These are phyloP conservation scores for Pseudochromis fuscus DNA, from an alignment of 2,797 vertebrate species.

Conservation along the genomic window DNA sequence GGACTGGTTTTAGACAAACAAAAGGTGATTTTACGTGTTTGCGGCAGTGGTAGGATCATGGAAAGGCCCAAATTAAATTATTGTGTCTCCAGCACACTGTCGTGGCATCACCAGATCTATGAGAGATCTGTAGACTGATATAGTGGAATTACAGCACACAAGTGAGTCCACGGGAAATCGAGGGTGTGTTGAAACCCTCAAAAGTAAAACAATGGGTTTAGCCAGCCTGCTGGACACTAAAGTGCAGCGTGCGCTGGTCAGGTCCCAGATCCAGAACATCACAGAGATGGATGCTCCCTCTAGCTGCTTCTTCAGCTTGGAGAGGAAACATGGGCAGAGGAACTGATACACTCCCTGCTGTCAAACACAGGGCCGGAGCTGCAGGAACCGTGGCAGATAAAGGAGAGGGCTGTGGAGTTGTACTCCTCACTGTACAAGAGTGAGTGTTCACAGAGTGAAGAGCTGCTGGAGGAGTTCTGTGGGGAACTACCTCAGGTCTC, in stretches of 20 bases:
- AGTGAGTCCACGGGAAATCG: neutral
- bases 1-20: no score
- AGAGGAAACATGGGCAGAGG: neutral
- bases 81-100: no score
- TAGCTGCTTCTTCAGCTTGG: neutral
- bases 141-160: neutral
- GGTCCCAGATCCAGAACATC: neutral
- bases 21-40: neutral
- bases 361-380: neutral
- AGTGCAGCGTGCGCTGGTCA: neutral
- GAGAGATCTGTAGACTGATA: neutral
- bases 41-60: neutral
- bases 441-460: no score
- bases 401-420: neutral
- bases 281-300: neutral
- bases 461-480: no score
- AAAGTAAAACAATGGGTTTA: neutral
- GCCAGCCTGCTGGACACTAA: neutral
- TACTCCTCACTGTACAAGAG: no score
- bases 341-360: neutral
- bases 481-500: slow-evolving; percentile 4
- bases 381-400: no score
- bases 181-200: neutral
- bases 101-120: neutral
- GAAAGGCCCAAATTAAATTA: neutral